Conservation (phyloP, 1,140 invertebrate species). For the Heliconius himera region DNA sequence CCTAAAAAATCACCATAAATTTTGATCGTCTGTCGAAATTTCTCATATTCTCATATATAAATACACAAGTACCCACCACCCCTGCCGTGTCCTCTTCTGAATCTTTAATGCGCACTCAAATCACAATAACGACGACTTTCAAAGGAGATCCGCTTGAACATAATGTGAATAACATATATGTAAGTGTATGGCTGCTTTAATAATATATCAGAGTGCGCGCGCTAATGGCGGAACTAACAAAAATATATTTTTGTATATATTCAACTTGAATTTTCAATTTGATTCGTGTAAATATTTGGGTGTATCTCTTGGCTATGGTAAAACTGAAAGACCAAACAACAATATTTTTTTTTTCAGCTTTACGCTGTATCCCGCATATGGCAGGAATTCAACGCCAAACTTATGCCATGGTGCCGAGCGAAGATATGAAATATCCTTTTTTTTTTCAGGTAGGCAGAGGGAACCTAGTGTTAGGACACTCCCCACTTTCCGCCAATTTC, state of each 20-base stretch:
- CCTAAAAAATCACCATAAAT: background rate
- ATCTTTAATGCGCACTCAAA: conserved; percentile 65
- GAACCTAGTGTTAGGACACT: too few species aligned
- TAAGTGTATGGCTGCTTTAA: conserved; percentile 29
- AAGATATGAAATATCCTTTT: too few species aligned
- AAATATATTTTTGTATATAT: background rate
- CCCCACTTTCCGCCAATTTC: too few species aligned
- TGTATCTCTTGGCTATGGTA: background rate
- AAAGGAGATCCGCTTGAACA: conserved; percentile 42
- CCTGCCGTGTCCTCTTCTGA: conserved; percentile 54
- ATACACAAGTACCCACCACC: conserved; percentile 24
- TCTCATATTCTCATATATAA: conserved; percentile 2
- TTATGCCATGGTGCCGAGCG: too few species aligned
- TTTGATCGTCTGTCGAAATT: background rate
- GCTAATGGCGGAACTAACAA: conserved; percentile 20
- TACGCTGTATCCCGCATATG: too few species aligned
- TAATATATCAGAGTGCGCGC: conserved; percentile 26
- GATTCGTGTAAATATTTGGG: background rate
- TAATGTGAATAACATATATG: conserved; percentile 38
- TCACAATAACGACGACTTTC: conserved; percentile 66
- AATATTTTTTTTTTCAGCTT: too few species aligned
- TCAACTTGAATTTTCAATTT: conserved; percentile 6
- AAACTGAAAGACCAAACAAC: too few species aligned
- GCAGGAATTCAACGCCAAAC: too few species aligned
- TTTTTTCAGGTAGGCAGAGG: too few species aligned